A percentile compares a stretch with the other conserved stretches of the same genome.
These are phyloP conservation scores for Meandrusa payeni DNA, from an alignment of 2,888 invertebrate genomes.

Conservation along the genomic window DNA sequence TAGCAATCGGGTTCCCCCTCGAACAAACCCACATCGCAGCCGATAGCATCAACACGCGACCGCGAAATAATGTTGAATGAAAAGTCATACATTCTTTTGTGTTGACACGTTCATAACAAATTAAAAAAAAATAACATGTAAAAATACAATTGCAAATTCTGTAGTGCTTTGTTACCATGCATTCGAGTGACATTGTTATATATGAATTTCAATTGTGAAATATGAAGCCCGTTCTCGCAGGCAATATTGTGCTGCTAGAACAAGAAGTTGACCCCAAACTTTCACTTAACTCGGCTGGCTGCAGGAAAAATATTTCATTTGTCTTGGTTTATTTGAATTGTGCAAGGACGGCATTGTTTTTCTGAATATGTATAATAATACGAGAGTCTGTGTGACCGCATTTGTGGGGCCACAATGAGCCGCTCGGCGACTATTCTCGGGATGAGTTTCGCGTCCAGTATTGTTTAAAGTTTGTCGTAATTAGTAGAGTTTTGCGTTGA, in stretches of 20 bases:
- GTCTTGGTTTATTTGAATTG: slow-evolving; percentile 69
- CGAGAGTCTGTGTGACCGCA: slow-evolving; percentile 73
- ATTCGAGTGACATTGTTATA: slow-evolving; percentile 10
- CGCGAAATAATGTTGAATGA: slow-evolving; percentile 34
- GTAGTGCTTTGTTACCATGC: slow-evolving; percentile 1
- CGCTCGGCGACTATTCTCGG: slow-evolving; percentile 67
- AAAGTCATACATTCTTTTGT: slow-evolving; percentile 30
- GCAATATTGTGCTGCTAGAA: slow-evolving; percentile 20
- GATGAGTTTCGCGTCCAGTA: slow-evolving; percentile 78
- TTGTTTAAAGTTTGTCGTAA: slow-evolving; percentile 80
- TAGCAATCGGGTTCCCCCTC: slow-evolving; percentile 40
- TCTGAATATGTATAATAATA: slow-evolving; percentile 74
- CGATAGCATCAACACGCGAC: slow-evolving; percentile 50
- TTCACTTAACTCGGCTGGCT: slow-evolving; percentile 36
- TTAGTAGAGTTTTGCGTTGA: slow-evolving; percentile 74
- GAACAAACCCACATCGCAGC: slow-evolving; percentile 40
- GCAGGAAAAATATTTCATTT: slow-evolving; percentile 61
- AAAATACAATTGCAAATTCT: slow-evolving; percentile 1
- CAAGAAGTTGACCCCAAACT: slow-evolving; percentile 38
- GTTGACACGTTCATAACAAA: slow-evolving; percentile 18
- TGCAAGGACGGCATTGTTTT: slow-evolving; percentile 70
- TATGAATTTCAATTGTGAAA: slow-evolving; percentile 30
- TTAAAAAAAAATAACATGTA: slow-evolving; percentile 12
- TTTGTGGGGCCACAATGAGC: slow-evolving; percentile 72
- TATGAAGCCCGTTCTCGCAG: slow-evolving; percentile 26